Evolutionary conservation across 2,113 vertebrate species (phyloP).

Genomic region (Prinia subflava): DNA sequence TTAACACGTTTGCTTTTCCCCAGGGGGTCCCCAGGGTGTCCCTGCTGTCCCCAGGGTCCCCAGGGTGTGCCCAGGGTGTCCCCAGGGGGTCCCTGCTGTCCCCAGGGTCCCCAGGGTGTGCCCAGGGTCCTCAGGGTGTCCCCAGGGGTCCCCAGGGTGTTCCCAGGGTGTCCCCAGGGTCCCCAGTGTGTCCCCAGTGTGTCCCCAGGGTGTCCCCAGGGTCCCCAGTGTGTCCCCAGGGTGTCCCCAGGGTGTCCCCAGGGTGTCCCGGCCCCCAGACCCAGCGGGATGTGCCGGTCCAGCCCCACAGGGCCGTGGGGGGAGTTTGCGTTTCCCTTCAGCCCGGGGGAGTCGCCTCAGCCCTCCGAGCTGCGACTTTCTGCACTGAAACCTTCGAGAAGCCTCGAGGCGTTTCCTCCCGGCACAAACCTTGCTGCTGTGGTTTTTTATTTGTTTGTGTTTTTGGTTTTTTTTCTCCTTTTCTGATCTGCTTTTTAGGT

Average conservation of each 20-base stretch:
- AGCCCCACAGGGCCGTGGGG: rapidly evolving
- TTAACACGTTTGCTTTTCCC: too few relatives aligned
- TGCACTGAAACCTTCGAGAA: neutral
- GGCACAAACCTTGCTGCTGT: neutral
- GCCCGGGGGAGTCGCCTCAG: neutral
- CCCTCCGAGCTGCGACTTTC: neutral
- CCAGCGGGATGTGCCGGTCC: neutral
- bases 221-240: neutral
- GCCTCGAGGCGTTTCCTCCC: neutral
- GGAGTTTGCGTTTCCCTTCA: neutral
- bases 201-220: neutral
- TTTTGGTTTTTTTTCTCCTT: neutral
- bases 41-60: rapidly evolving
- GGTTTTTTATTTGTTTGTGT: too few relatives aligned
- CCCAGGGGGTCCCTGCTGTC: too few relatives aligned
- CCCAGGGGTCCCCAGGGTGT: too few relatives aligned
- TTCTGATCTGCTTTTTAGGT: neutral
- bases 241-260: too few relatives aligned
- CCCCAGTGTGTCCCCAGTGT: neutral
- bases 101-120: neutral
- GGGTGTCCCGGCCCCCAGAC: too few relatives aligned
- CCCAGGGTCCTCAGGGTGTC: too few relatives aligned
- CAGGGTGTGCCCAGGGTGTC: too few relatives aligned
- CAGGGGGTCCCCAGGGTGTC: too few relatives aligned
- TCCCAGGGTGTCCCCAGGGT: rapidly evolving